Evolutionary conservation across 2,888 invertebrate genomes (phyloP).

Genomic region (Caenorhabditis sulstoni): DNA sequence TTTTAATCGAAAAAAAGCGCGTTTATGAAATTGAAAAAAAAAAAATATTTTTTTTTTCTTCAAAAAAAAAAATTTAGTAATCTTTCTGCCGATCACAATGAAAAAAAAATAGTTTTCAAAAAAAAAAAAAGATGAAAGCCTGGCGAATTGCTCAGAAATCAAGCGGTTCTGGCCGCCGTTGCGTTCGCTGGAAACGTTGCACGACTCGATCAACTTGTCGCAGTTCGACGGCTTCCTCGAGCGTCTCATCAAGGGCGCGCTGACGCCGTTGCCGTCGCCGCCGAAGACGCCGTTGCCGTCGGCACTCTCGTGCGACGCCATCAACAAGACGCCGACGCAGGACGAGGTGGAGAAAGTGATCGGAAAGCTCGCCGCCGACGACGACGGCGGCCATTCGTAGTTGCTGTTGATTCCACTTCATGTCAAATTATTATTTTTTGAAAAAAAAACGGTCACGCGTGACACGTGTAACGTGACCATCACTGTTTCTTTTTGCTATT

Average conservation of each 20-base stretch:
- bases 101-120: background rate
- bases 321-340: conserved; percentile 53
- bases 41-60: background rate
- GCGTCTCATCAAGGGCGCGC: conserved; percentile 56
- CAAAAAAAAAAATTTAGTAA: no score
- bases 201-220: conserved; percentile 84
- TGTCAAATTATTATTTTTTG: no score
- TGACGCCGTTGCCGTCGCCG: conserved; percentile 66
- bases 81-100: no score
- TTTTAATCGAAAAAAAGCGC: no score
- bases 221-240: conserved; percentile 68
- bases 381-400: no score
- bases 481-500: no score
- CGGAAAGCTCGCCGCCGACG: conserved; percentile 32
- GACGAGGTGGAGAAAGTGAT: conserved; percentile 55
- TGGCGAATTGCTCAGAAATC: conserved; percentile 72
- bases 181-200: conserved; percentile 95
- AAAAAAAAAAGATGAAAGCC: no score
- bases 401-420: no score
- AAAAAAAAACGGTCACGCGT: no score
- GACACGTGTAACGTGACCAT: no score
- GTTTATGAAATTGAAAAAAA: no score
- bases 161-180: conserved; percentile 90
- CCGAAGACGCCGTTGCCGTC: conserved; percentile 65
- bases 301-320: conserved; percentile 46